Evolutionary conservation across 2,888 invertebrate genomes (phyloP), one percentile per base, ranked within the genome.

Genomic region (Asteroscopus sphinx): DNA sequence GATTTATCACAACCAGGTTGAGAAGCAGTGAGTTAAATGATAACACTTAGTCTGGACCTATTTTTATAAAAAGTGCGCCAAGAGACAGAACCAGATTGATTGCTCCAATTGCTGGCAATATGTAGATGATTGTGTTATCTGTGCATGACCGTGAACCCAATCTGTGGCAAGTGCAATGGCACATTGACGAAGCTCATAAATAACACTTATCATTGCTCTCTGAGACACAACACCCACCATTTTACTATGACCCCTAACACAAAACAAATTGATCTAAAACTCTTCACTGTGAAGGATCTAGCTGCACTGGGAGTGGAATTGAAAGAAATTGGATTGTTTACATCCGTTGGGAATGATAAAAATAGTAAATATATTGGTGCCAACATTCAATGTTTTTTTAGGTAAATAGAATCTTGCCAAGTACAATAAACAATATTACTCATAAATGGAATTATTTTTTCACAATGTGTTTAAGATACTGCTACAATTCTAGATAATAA

Each of bases 121-220:
- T 66, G 69, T 63, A 71, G 44, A 73, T 60, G 73, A 64, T 69
- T 69, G 68, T 56, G 61, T 76, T 81, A 83, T 83, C 80, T 73
- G 48, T 40, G 37, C 51, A 57, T 82, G 93, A 83, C 92, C 92
- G 71, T 93, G 92, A 93, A 92, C 92, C 76, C 89, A 89, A 90
- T 92, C 82, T 85, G 80, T 82, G 79, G 68, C 87, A 87, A 92
- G 92, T 91, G 91, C 93, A 92, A 89, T 87, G 89, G 86, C 89
- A 90, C 88, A 87, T 86, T 86, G 87, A 80, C 80, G 75, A 83
- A 81, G 74, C 80, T 85, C 85, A 91, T 92, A 91, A 92, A 92
- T 91, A 85, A 89, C 87, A 92, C 86, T 92, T 91, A 91, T 90
- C 89, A 86, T 81, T 78, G 80, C 71, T 80, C 76, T 68, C 77